A percentile compares a stretch with the other conserved stretches of the same genome.
Evolutionary conservation across 2,888 invertebrate genomes (phyloP).

Genomic region (Drosophila hamatofila): DNA sequence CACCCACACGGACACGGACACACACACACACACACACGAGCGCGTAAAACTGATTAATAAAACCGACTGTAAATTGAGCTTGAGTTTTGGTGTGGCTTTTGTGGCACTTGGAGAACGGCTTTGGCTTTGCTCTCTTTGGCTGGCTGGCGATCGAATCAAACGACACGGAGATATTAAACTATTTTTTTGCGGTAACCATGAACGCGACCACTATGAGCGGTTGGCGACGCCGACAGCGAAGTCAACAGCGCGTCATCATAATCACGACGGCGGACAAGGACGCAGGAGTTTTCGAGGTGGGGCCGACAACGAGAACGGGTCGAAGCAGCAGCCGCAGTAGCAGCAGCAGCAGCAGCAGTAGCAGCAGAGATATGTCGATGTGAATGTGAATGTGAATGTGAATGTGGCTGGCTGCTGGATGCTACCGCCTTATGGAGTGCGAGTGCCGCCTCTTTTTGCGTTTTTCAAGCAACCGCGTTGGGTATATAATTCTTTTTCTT

Average conservation of each 20-base stretch:
- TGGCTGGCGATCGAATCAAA: constrained; percentile 84
- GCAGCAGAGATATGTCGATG: constrained; percentile 35
- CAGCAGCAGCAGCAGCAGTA: constrained; percentile 15
- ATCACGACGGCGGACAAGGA: constrained; percentile 68
- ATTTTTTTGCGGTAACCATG: constrained; percentile 85
- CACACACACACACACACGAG: background rate
- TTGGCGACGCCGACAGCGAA: constrained; percentile 73
- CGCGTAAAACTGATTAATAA: constrained; percentile 5
- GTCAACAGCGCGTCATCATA: constrained; percentile 64
- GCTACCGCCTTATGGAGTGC: constrained; percentile 51
- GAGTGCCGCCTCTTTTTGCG: constrained; percentile 64
- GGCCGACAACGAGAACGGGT: constrained; percentile 31
- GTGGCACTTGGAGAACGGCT: background rate
- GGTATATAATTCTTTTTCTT: constrained; percentile 79
- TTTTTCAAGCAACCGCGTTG: constrained; percentile 58
- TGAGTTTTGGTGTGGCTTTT: constrained; percentile 9
- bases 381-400: constrained; percentile 21
- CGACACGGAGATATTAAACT: constrained; percentile 85
- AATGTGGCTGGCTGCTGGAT: constrained; percentile 12
- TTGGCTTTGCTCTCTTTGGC: constrained; percentile 18
- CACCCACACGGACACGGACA: background rate
- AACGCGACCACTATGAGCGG: constrained; percentile 85
- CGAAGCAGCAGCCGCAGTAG: constrained; percentile 44
- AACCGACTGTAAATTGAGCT: constrained; percentile 12
- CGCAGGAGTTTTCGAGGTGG: constrained; percentile 29